phyloP scores from a whole-genome alignment of 1,140 invertebrate species.

The Zaprionus kolodkinae region DNA sequence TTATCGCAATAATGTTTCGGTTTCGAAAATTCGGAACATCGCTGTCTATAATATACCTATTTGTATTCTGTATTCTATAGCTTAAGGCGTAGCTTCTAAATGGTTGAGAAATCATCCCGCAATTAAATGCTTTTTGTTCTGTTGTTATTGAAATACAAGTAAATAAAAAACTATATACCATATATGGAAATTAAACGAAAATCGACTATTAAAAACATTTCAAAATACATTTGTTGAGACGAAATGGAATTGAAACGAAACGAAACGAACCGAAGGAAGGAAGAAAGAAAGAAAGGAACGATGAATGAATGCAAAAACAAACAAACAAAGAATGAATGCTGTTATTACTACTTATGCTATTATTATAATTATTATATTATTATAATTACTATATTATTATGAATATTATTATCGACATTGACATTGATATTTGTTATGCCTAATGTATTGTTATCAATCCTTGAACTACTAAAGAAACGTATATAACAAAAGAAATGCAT shows the following conservation, averaged over 20 bases:
- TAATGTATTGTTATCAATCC: slow-evolving; percentile 79
- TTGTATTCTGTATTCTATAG: slow-evolving; percentile 36
- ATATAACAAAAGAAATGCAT: slow-evolving; percentile 42
- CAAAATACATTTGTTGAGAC: slow-evolving; percentile 38
- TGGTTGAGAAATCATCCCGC: not conserved
- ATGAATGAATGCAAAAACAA: slow-evolving; percentile 5
- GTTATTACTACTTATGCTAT: slow-evolving; percentile 74
- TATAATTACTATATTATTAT: slow-evolving; percentile 41
- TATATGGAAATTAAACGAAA: slow-evolving; percentile 10
- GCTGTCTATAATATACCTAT: slow-evolving; percentile 20
- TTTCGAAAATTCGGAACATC: slow-evolving; percentile 12
- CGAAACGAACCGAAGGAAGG: slow-evolving; percentile 2
- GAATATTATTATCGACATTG: slow-evolving; percentile 53
- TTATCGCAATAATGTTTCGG: slow-evolving; percentile 4
- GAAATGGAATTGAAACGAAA: slow-evolving; percentile 47
- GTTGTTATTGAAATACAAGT: slow-evolving; percentile 23
- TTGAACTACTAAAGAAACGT: slow-evolving; percentile 51
- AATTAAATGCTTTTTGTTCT: slow-evolving; percentile 37
- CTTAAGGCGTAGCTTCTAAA: slow-evolving; percentile 28
- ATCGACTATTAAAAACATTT: slow-evolving; percentile 4
- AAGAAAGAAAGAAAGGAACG: not conserved
- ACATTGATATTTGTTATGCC: slow-evolving; percentile 82
- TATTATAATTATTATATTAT: slow-evolving; percentile 38
- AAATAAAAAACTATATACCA: slow-evolving; percentile 25
- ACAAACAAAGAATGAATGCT: slow-evolving; percentile 47